These are phyloP conservation scores for Dascyllus trimaculatus DNA, from an alignment of 2,113 vertebrate species.

Conservation along the genomic window DNA sequence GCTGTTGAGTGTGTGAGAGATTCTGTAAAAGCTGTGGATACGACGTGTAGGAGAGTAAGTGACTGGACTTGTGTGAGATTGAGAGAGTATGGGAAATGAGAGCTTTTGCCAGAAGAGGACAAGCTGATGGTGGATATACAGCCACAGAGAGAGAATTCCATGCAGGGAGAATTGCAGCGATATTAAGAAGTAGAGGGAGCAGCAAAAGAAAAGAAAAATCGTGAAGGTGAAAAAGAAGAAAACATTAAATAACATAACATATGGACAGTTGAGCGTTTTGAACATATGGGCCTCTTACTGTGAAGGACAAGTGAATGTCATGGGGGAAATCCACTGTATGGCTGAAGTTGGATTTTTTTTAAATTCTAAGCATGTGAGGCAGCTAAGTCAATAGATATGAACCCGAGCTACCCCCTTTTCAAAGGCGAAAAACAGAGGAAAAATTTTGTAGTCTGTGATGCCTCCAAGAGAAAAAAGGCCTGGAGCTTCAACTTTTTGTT, in stretches of 20 bases:
- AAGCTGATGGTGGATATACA: slow-evolving; percentile 69
- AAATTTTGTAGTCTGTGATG: background rate
- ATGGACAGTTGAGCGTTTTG: slow-evolving; percentile 25
- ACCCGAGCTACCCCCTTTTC: background rate
- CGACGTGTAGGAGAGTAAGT: slow-evolving; percentile 38
- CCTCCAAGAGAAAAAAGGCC: background rate
- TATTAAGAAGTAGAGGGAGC: slow-evolving; percentile 47
- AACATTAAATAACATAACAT: slow-evolving; percentile 35
- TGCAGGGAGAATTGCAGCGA: slow-evolving; percentile 28
- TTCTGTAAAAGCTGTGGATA: slow-evolving; percentile 45
- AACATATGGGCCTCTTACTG: slow-evolving; percentile 33
- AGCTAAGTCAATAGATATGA: slow-evolving; percentile 25
- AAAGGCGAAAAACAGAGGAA: slow-evolving; percentile 1
- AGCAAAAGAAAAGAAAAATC: background rate
- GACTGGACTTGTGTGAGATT: slow-evolving; percentile 47
- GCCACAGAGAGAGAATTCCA: slow-evolving; percentile 46
- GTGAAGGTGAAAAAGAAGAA: background rate
- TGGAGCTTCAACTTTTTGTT: background rate
- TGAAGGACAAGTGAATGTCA: slow-evolving; percentile 39
- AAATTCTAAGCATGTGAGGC: slow-evolving; percentile 7
- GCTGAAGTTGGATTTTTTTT: background rate
- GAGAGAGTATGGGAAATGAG: slow-evolving; percentile 47
- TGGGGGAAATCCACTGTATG: slow-evolving; percentile 8
- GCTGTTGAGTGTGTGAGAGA: slow-evolving; percentile 27
- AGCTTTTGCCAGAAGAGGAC: slow-evolving; percentile 48